These are phyloP conservation scores for Tokudaia muenninki DNA, from an alignment of 2,797 vertebrate species.

Conservation along the genomic window DNA sequence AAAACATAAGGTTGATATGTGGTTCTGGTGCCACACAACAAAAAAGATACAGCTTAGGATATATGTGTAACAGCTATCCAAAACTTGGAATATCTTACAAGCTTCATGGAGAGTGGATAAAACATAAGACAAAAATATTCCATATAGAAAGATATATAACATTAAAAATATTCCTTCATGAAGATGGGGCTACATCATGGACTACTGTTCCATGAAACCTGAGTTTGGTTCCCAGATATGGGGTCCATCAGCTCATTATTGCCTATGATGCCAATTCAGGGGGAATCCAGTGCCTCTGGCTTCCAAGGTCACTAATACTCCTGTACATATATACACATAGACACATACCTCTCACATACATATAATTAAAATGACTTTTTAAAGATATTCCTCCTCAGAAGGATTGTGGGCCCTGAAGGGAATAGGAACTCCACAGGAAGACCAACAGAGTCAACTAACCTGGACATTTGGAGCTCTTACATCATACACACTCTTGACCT, in stretches of 20 bases:
- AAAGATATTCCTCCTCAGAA: not conserved
- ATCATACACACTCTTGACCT: not conserved
- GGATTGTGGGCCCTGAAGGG: not conserved
- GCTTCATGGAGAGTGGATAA: not conserved
- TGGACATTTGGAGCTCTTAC: not conserved
- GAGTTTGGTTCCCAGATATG: not conserved
- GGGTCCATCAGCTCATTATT: not conserved
- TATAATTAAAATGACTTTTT: not conserved
- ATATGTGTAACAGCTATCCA: not conserved
- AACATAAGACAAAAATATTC: not conserved
- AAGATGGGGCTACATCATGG: not conserved
- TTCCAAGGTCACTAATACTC: not conserved
- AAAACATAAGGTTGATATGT: not conserved
- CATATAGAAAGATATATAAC: not conserved
- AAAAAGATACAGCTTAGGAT: not conserved
- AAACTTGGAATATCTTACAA: not conserved
- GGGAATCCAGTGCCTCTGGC: not conserved
- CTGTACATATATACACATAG: not conserved
- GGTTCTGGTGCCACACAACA: not conserved
- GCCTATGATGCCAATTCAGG: not conserved
- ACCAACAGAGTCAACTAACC: not conserved
- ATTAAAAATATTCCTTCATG: not conserved
- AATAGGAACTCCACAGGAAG: not conserved
- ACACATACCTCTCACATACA: not conserved
- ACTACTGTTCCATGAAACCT: not conserved